Conservation (phyloP, 2,797 vertebrate genomes). For the Trachurus trachurus region DNA sequence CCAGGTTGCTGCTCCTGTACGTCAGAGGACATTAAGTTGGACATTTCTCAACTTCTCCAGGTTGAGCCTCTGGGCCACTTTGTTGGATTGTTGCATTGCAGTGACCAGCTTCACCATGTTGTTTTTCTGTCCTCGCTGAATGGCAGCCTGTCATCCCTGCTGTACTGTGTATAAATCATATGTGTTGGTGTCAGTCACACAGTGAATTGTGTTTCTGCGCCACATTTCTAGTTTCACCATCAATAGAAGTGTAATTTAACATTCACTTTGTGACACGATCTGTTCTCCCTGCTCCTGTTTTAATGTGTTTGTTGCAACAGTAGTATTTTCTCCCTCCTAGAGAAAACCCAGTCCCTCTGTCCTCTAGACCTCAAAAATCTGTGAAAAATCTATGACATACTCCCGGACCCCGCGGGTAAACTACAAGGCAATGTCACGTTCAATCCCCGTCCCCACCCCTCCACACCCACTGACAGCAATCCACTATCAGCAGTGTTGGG, state of each 20-base stretch:
- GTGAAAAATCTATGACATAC: background rate
- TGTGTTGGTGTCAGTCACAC: slow-evolving; percentile 2
- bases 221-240: background rate
- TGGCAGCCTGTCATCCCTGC: background rate
- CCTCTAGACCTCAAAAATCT: background rate
- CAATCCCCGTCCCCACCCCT: background rate
- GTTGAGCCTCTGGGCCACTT: background rate
- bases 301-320: background rate
- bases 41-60: background rate
- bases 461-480: background rate
- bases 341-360: background rate
- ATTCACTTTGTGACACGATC: too few relatives aligned
- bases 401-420: background rate
- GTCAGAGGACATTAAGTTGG: slow-evolving; percentile 6
- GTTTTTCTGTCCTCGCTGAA: background rate
- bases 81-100: background rate
- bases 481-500: background rate
- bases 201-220: background rate
- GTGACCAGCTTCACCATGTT: background rate
- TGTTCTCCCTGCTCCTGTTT: background rate
- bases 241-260: too few relatives aligned
- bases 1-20: background rate
- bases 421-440: background rate
- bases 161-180: background rate
- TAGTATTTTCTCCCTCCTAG: background rate